These are phyloP conservation scores for Phrynosoma blainvillii DNA, from an alignment of 2,113 vertebrate species.

Conservation along the genomic window DNA sequence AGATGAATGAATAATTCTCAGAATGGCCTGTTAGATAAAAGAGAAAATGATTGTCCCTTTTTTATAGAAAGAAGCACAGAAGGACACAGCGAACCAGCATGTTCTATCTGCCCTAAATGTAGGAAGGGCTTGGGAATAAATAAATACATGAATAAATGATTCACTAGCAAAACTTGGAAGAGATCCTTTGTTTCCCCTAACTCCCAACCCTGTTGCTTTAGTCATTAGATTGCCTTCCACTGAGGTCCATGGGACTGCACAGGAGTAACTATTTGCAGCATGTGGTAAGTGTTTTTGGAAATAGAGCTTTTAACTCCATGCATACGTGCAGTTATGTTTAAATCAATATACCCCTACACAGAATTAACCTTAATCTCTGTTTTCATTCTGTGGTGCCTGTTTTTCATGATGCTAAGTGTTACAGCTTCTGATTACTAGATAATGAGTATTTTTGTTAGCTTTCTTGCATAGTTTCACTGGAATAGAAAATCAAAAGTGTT, in stretches of 20 bases:
- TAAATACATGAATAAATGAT: slow-evolving; percentile 26
- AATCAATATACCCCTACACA: background rate
- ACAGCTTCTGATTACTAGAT: background rate
- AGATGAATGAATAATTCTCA: background rate
- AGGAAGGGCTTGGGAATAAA: slow-evolving; percentile 9
- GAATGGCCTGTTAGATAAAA: background rate
- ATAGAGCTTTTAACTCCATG: slow-evolving; percentile 2
- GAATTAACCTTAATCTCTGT: background rate
- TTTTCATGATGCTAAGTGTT: slow-evolving; percentile 1
- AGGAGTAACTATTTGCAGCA: slow-evolving; percentile 35
- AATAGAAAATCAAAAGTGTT: background rate
- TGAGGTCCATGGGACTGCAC: slow-evolving; percentile 33
- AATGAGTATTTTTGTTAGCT: background rate
- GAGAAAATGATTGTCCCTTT: background rate
- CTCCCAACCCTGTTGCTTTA: slow-evolving; percentile 10
- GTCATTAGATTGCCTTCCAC: slow-evolving; percentile 18
- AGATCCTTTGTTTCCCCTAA: slow-evolving; percentile 14
- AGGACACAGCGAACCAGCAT: background rate
- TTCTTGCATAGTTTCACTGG: background rate
- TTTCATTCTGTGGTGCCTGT: slow-evolving; percentile 6
- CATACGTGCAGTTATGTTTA: slow-evolving; percentile 17
- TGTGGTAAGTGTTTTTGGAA: slow-evolving; percentile 25
- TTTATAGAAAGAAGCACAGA: background rate
- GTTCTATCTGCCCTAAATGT: background rate
- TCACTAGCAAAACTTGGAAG: slow-evolving; percentile 16